Conservation (phyloP, 1,140 invertebrate species). For the Oscheius sp. region DNA sequence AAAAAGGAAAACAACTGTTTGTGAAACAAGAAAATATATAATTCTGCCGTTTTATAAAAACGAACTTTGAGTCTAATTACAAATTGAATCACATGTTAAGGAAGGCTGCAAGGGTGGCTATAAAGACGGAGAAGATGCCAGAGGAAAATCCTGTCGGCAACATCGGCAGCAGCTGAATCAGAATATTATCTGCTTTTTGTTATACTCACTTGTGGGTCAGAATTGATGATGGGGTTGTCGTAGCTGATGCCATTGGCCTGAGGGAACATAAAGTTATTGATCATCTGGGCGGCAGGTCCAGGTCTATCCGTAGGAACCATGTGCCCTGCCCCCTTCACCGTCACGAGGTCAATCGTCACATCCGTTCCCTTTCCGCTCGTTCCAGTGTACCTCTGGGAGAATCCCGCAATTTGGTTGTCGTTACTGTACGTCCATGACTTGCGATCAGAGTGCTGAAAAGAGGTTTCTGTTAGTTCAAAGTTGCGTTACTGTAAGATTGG, state of each 20-base stretch:
- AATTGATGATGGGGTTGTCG: neutral
- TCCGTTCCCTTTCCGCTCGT: slow-evolving; percentile 8
- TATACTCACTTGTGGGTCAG: neutral
- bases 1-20: no score
- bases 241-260: neutral
- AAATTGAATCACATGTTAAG: no score
- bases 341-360: slow-evolving; percentile 37
- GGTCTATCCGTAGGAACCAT: slow-evolving; percentile 67
- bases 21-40: no score
- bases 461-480: neutral
- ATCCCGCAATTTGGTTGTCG: slow-evolving; percentile 35
- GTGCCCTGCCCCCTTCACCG: slow-evolving; percentile 64
- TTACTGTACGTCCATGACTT: slow-evolving; percentile 12
- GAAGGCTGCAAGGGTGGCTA: no score
- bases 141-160: no score
- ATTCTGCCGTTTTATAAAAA: no score
- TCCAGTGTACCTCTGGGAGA: slow-evolving; percentile 25
- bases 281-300: slow-evolving; percentile 62
- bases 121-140: no score
- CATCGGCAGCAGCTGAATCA: no score
- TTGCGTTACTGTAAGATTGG: slow-evolving; percentile 12
- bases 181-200: no score
- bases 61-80: no score
- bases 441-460: neutral
- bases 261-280: slow-evolving; percentile 51